A percentile compares a stretch with the other conserved stretches of the same genome.
phyloP scores from a whole-genome alignment of 2,797 vertebrate genomes.

The Sylvilagus floridanus region DNA sequence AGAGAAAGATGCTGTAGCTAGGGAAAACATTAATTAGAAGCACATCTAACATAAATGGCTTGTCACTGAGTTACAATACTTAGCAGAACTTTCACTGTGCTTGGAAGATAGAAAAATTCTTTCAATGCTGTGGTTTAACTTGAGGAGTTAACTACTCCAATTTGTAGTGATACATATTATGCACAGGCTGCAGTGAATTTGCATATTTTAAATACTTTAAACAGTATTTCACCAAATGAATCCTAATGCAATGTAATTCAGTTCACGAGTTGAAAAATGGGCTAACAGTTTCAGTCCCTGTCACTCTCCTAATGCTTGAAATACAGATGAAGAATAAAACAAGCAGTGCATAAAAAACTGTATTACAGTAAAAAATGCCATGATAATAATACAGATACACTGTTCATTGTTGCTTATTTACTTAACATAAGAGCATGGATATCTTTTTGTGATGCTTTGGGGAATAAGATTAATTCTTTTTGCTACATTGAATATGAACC shows the following conservation, averaged over 20 bases:
- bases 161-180: background rate
- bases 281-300: background rate
- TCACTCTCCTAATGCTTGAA: constrained; percentile 57
- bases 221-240: constrained; percentile 61
- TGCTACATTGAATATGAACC: constrained; percentile 38
- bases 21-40: constrained; percentile 73
- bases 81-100: constrained; percentile 43
- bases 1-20: constrained; percentile 50
- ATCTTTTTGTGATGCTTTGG: constrained; percentile 39
- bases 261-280: constrained; percentile 67
- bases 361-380: constrained; percentile 44
- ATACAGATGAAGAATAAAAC: constrained; percentile 38
- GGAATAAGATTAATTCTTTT: constrained; percentile 49
- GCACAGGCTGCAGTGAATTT: constrained; percentile 25
- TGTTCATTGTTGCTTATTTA: constrained; percentile 51
- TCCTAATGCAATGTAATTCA: constrained; percentile 57
- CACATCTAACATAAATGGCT: constrained; percentile 45
- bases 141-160: constrained; percentile 57
- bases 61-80: constrained; percentile 59
- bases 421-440: constrained; percentile 51
- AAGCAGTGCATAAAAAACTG: constrained; percentile 3
- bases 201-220: constrained; percentile 67
- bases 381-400: constrained; percentile 59
- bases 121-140: constrained; percentile 52
- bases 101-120: constrained; percentile 67